Evolutionary conservation across 1,140 invertebrate genomes (phyloP).

Genomic region (Bradysia coprophila): DNA sequence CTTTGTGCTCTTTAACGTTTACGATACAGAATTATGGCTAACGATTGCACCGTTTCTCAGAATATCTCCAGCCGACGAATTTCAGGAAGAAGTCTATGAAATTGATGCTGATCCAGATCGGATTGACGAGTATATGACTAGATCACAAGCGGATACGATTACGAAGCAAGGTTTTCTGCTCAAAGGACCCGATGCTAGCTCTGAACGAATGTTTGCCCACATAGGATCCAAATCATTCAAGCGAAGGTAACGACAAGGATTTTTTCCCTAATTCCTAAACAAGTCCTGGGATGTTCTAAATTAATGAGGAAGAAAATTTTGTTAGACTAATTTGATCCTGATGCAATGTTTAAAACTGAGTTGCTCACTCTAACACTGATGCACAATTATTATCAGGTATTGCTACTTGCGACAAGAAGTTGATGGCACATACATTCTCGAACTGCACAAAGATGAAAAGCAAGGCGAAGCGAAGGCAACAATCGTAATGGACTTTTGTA

Average conservation of each 20-base stretch:
- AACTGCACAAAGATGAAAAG: conserved; percentile 84
- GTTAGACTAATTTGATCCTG: too few relatives aligned
- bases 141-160: conserved; percentile 44
- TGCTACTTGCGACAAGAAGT: conserved; percentile 76
- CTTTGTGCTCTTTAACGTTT: too few relatives aligned
- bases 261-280: too few relatives aligned
- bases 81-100: conserved; percentile 71
- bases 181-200: conserved; percentile 72
- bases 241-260: conserved; percentile 29
- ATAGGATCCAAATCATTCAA: conserved; percentile 82
- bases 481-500: conserved; percentile 87
- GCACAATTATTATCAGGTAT: conserved; percentile 44
- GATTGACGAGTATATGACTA: conserved; percentile 51
- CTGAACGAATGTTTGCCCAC: conserved; percentile 67
- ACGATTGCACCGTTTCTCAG: too few relatives aligned
- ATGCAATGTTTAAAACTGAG: too few relatives aligned
- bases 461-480: conserved; percentile 75
- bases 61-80: conserved; percentile 24
- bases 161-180: conserved; percentile 78
- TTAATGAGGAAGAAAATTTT: too few relatives aligned
- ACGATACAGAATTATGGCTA: too few relatives aligned
- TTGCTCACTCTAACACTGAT: too few relatives aligned
- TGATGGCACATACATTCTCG: conserved; percentile 76
- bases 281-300: too few relatives aligned
- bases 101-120: conserved; percentile 71